Evolutionary conservation across 2,888 invertebrate species (phyloP).

Genomic region (Agriopis marginaria): DNA sequence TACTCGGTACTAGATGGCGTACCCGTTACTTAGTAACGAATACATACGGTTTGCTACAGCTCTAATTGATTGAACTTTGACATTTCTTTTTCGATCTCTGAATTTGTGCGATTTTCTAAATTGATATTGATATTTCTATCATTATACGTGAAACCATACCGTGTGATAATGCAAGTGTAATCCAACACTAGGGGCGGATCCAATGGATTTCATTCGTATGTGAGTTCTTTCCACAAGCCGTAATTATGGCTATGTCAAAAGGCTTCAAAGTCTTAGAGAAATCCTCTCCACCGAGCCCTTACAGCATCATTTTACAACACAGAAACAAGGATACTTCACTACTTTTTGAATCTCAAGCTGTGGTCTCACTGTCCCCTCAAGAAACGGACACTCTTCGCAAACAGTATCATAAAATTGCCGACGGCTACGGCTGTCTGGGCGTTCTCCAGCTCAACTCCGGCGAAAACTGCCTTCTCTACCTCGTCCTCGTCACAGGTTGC

Average conservation of each 20-base stretch:
- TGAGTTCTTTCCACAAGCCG: constrained; percentile 44
- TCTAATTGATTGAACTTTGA: constrained; percentile 2
- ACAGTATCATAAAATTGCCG: constrained; percentile 95
- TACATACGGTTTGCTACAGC: too few species aligned
- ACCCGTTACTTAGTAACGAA: too few species aligned
- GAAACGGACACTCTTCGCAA: constrained; percentile 96
- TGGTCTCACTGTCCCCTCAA: constrained; percentile 93
- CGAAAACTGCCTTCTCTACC: constrained; percentile 93
- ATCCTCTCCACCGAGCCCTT: constrained; percentile 93
- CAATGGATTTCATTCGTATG: constrained; percentile 57
- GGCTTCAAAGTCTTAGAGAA: constrained; percentile 96
- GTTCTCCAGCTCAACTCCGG: constrained; percentile 95
- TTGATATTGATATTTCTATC: constrained; percentile 6
- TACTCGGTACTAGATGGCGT: too few species aligned
- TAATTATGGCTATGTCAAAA: constrained; percentile 96
- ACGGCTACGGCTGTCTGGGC: constrained; percentile 98
- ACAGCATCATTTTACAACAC: constrained; percentile 96
- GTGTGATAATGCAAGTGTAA: constrained; percentile 29
- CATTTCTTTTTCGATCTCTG: constrained; percentile 2
- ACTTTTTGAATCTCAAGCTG: constrained; percentile 96
- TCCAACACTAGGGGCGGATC: constrained; percentile 66
- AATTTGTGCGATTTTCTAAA: not conserved
- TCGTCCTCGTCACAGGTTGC: constrained; percentile 98
- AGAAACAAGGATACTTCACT: constrained; percentile 94
- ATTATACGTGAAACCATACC: not conserved